phyloP scores from a whole-genome alignment of 2,888 invertebrate genomes.

The Parelbella ahira region DNA sequence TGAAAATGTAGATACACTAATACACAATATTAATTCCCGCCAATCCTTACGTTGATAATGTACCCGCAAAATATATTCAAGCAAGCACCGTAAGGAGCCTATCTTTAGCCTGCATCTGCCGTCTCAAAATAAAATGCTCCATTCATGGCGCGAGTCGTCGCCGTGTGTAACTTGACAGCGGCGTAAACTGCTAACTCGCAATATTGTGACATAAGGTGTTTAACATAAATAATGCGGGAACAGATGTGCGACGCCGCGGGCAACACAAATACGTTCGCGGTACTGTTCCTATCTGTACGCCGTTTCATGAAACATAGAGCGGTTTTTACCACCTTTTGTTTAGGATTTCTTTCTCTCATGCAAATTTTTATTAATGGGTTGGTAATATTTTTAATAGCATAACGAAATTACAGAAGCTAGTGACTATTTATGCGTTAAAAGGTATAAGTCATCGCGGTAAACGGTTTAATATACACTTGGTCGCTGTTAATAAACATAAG shows the following conservation, averaged over 20 bases:
- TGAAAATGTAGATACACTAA: no score
- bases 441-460: no score
- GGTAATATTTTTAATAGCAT: no score
- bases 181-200: slow-evolving; percentile 68
- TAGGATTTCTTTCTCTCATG: not conserved
- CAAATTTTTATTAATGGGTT: no score
- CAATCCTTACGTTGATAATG: no score
- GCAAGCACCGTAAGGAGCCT: no score
- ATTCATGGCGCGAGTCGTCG: slow-evolving; percentile 36
- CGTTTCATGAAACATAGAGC: slow-evolving; percentile 50
- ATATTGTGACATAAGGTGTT: slow-evolving; percentile 81
- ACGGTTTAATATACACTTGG: no score
- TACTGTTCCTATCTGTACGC: slow-evolving; percentile 54
- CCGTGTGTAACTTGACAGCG: slow-evolving; percentile 47
- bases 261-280: slow-evolving; percentile 70
- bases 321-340: slow-evolving; percentile 37
- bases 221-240: slow-evolving; percentile 78
- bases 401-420: no score
- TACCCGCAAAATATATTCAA: not conserved
- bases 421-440: no score
- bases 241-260: slow-evolving; percentile 76
- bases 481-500: no score
- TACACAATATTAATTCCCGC: no score
- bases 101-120: slow-evolving; percentile 28
- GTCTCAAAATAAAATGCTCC: slow-evolving; percentile 62